These are phyloP conservation scores for Phrynocephalus forsythii DNA, from an alignment of 2,797 vertebrate genomes.

Conservation along the genomic window DNA sequence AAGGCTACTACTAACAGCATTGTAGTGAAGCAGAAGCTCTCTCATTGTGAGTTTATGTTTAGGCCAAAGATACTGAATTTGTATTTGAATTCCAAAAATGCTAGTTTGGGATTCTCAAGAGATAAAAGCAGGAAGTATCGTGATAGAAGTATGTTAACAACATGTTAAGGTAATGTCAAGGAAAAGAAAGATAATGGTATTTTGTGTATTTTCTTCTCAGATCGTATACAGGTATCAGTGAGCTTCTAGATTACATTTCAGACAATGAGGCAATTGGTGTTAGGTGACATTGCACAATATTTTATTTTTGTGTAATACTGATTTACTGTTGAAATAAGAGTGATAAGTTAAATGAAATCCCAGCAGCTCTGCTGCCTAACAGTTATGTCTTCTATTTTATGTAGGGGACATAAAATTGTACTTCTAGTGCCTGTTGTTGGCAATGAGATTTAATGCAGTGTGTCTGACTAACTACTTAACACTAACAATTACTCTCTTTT, in stretches of 20 bases:
- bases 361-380: background rate
- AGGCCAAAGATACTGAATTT: background rate
- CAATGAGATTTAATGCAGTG: background rate
- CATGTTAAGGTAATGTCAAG: background rate
- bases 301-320: slow-evolving; percentile 53
- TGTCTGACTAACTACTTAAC: background rate
- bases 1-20: background rate
- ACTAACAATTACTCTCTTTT: background rate
- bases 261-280: slow-evolving; percentile 63
- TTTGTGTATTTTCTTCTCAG: slow-evolving; percentile 39
- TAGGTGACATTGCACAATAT: slow-evolving; percentile 59
- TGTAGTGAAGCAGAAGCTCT: slow-evolving; percentile 3
- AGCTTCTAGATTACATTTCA: slow-evolving; percentile 58
- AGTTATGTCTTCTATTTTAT: background rate
- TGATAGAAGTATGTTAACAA: background rate
- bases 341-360: background rate
- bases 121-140: background rate
- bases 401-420: background rate
- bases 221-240: slow-evolving; percentile 50
- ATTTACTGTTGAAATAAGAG: background rate
- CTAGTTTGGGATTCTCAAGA: slow-evolving; percentile 5
- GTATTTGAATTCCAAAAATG: background rate
- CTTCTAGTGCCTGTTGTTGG: background rate
- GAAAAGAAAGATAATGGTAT: slow-evolving; percentile 18
- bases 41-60: slow-evolving; percentile 20